These are phyloP conservation scores for Macaria liturata DNA, from an alignment of 2,888 invertebrate species.

Conservation along the genomic window DNA sequence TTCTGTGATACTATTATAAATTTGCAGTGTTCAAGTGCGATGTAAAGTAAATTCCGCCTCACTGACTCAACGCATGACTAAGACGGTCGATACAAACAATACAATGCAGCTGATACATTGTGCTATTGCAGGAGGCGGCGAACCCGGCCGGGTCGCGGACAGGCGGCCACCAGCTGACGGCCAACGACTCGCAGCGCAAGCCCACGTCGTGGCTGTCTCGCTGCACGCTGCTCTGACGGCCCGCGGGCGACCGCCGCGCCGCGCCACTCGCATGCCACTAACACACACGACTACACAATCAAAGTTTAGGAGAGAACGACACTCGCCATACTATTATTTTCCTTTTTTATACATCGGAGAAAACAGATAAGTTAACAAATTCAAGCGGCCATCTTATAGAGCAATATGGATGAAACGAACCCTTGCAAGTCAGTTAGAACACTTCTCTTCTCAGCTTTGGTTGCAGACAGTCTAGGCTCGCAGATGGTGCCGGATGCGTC, in stretches of 20 bases:
- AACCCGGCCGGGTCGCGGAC: conserved; percentile 91
- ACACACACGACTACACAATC: conserved; percentile 6
- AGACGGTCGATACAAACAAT: too few species aligned
- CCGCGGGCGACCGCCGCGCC: conserved; percentile 40
- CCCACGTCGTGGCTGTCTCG: conserved; percentile 93
- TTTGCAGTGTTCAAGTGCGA: too few species aligned
- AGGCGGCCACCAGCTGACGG: conserved; percentile 90
- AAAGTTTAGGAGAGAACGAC: conserved; percentile 12
- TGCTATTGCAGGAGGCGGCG: conserved; percentile 89
- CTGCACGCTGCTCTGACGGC: conserved; percentile 94
- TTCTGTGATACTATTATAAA: too few species aligned
- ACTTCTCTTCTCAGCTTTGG: conserved; percentile 15
- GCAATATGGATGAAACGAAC: too few species aligned
- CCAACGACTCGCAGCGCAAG: conserved; percentile 91
- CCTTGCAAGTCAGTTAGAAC: too few species aligned
- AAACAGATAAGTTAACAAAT: too few species aligned
- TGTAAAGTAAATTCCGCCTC: too few species aligned
- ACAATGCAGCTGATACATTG: too few species aligned
- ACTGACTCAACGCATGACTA: too few species aligned
- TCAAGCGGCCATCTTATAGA: too few species aligned
- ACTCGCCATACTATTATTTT: background rate
- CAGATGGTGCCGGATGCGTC: background rate
- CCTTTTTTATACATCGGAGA: too few species aligned
- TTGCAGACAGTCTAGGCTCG: background rate
- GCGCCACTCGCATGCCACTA: conserved; percentile 25